Percentiles rank a stretch among this genome's conserved stretches.
Conservation (phyloP, 2,797 vertebrate genomes). For the Mycteria americana region DNA sequence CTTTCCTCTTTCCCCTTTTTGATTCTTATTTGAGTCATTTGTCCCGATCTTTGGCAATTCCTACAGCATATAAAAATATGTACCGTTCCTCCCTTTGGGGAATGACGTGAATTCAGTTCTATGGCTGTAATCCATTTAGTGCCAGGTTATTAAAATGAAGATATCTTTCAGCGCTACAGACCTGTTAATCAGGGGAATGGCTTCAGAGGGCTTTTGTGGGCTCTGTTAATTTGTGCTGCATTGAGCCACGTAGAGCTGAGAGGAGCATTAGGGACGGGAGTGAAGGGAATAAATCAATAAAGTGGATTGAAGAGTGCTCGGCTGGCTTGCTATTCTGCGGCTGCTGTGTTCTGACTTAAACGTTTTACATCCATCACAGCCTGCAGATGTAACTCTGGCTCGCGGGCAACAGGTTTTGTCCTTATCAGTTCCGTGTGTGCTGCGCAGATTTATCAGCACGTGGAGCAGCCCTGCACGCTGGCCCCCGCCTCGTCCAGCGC, state of each 20-base stretch:
- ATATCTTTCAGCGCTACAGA: conserved; percentile 48
- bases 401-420: conserved; percentile 22
- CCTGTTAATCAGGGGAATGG: conserved; percentile 65
- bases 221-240: conserved; percentile 50
- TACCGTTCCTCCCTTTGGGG: conserved; percentile 35
- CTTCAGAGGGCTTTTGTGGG: conserved; percentile 55
- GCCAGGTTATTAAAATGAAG: conserved; percentile 65
- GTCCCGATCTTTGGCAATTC: conserved; percentile 22
- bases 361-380: conserved; percentile 29
- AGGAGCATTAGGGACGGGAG: conserved; percentile 28
- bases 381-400: conserved; percentile 22
- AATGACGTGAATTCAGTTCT: background rate
- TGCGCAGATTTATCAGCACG: background rate
- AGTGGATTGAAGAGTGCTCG: conserved; percentile 30
- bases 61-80: background rate
- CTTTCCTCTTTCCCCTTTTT: background rate
- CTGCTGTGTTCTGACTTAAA: conserved; percentile 20
- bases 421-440: background rate
- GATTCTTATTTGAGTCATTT: background rate
- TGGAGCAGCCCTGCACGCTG: background rate
- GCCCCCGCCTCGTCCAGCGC: fast-evolving
- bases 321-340: conserved; percentile 8
- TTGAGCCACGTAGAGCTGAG: conserved; percentile 29
- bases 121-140: conserved; percentile 51
- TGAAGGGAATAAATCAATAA: conserved; percentile 49